These are phyloP conservation scores for Oligia fasciuncula DNA, from an alignment of 2,888 invertebrate species.

Conservation along the genomic window DNA sequence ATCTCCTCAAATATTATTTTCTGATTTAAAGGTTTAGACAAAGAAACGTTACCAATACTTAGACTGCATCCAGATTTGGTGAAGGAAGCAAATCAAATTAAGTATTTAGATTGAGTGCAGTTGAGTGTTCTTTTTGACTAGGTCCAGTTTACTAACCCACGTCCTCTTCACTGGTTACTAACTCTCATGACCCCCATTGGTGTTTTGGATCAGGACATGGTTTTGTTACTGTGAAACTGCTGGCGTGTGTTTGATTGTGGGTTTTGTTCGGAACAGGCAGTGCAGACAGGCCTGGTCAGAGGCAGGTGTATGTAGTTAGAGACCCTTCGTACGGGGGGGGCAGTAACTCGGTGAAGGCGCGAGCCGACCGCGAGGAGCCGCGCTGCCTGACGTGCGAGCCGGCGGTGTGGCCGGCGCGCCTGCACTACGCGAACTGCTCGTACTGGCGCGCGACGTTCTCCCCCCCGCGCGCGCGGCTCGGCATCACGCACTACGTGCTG, in stretches of 20 bases:
- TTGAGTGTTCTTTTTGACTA: constrained; percentile 78
- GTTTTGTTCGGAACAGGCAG: constrained; percentile 90
- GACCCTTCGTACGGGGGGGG: constrained; percentile 92
- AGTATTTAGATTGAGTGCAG: constrained; percentile 85
- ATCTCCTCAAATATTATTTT: constrained; percentile 66
- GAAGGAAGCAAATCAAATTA: constrained; percentile 86
- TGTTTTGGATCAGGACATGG: constrained; percentile 36
- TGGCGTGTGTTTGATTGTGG: constrained; percentile 51
- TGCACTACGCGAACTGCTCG: constrained; percentile 96
- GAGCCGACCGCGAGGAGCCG: constrained; percentile 92
- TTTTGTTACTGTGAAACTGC: constrained; percentile 26
- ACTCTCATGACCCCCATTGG: constrained; percentile 54
- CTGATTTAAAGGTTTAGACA: constrained; percentile 85
- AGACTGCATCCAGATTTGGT: constrained; percentile 85
- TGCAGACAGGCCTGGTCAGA: constrained; percentile 95
- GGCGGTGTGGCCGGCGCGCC: constrained; percentile 94
- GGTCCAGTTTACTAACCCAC: constrained; percentile 70
- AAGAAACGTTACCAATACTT: constrained; percentile 79
- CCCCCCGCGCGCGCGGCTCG: constrained; percentile 85
- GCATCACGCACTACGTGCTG: constrained; percentile 93
- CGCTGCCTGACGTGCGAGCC: constrained; percentile 97
- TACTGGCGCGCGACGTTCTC: constrained; percentile 95
- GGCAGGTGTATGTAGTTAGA: constrained; percentile 96
- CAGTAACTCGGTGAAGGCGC: constrained; percentile 85
- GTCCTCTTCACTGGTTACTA: constrained; percentile 68